phyloP scores from a whole-genome alignment of 2,888 invertebrate species.

The Synanthedon tipuliformis region DNA sequence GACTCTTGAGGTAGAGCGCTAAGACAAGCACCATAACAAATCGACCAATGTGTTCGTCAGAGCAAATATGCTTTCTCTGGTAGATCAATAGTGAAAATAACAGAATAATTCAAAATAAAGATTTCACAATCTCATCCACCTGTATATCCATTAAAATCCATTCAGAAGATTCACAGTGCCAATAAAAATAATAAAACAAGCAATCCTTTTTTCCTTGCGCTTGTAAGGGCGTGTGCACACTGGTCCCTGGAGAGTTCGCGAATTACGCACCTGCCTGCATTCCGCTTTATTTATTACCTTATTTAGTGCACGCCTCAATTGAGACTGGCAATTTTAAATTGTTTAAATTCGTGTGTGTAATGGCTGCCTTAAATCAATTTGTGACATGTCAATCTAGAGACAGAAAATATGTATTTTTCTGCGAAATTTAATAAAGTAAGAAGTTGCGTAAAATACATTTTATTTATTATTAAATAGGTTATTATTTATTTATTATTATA shows the following conservation, averaged over 20 bases:
- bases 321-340: slow-evolving; percentile 21
- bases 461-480: too few species aligned
- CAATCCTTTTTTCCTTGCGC: slow-evolving; percentile 46
- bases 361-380: too few species aligned
- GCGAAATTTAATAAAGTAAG: too few species aligned
- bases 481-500: too few species aligned
- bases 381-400: not conserved
- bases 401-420: not conserved
- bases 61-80: too few species aligned
- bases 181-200: slow-evolving; percentile 60
- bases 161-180: slow-evolving; percentile 33
- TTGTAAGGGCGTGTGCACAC: slow-evolving; percentile 42
- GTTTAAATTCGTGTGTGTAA: too few species aligned
- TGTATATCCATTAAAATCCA: slow-evolving; percentile 23
- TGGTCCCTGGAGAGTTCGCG: slow-evolving; percentile 35
- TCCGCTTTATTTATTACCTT: slow-evolving; percentile 43
- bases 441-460: too few species aligned
- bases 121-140: slow-evolving; percentile 13
- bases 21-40: too few species aligned
- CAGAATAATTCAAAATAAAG: too few species aligned
- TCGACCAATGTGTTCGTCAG: too few species aligned
- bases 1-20: too few species aligned
- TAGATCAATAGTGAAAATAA: too few species aligned
- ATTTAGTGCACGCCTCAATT: slow-evolving; percentile 25
- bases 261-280: slow-evolving; percentile 45